Evolutionary conservation across 1,140 invertebrate genomes (phyloP).

Genomic region (Hylaeus anthracinus): DNA sequence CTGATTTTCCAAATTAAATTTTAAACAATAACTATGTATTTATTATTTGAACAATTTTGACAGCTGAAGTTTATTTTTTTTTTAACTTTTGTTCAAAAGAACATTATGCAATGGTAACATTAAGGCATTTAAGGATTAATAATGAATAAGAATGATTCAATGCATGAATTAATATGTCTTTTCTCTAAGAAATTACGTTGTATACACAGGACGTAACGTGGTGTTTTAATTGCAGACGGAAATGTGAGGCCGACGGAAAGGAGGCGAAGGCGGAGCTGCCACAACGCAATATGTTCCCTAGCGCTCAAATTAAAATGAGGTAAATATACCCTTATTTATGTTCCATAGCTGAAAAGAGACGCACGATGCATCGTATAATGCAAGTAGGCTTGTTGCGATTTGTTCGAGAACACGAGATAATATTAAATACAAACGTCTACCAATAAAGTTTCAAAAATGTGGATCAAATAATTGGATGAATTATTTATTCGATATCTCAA

Average conservation of each 20-base stretch:
- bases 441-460: too few relatives aligned
- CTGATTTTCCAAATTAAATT: too few relatives aligned
- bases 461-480: conserved; percentile 4
- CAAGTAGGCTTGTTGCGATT: too few relatives aligned
- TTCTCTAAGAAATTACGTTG: conserved; percentile 1
- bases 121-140: too few relatives aligned
- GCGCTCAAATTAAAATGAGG: conserved; percentile 86
- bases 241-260: conserved; percentile 84
- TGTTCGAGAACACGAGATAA: neutral
- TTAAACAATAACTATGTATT: too few relatives aligned
- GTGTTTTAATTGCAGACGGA: conserved; percentile 77
- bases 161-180: too few relatives aligned
- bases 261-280: conserved; percentile 83
- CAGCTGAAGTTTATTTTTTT: too few relatives aligned
- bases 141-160: too few relatives aligned
- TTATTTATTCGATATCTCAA: neutral
- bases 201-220: neutral
- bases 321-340: conserved; percentile 66
- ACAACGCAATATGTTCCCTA: conserved; percentile 83
- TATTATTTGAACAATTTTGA: too few relatives aligned
- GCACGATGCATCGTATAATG: neutral
- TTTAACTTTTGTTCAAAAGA: too few relatives aligned
- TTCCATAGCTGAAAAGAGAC: neutral
- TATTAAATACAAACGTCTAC: too few relatives aligned
- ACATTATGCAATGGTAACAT: too few relatives aligned